Conservation (phyloP, 2,888 invertebrate species). For the Caenorhabditis afra region DNA sequence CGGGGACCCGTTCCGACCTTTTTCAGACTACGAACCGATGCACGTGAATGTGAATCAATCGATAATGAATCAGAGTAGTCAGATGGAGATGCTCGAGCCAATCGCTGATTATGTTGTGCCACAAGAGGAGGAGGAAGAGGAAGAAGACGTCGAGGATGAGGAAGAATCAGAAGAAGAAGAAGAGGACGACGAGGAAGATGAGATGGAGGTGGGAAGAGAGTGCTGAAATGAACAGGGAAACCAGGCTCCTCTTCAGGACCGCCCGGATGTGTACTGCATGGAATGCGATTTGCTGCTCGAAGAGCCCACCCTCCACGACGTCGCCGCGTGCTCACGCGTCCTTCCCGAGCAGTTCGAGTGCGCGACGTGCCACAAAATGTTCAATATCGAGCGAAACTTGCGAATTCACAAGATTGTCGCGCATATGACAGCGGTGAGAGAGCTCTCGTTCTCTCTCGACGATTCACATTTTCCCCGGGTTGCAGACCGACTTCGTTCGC, state of each 20-base stretch:
- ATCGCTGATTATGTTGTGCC: background rate
- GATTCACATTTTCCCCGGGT: background rate
- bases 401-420: conserved; percentile 40
- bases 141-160: conserved; percentile 7
- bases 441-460: background rate
- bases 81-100: background rate
- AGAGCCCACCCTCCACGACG: conserved; percentile 3
- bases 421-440: conserved; percentile 21
- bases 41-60: background rate
- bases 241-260: conserved; percentile 16
- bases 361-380: conserved; percentile 5
- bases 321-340: conserved; percentile 4
- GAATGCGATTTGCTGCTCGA: conserved; percentile 40
- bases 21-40: conserved; percentile 13
- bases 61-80: conserved; percentile 1
- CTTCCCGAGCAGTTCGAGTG: conserved; percentile 1
- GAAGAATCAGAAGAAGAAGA: conserved; percentile 10
- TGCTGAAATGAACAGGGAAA: no score
- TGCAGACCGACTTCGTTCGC: conserved; percentile 44
- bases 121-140: conserved; percentile 1
- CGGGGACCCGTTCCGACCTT: no score
- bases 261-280: conserved; percentile 43
- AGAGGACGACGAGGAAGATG: background rate
- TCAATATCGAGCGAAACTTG: conserved; percentile 53
- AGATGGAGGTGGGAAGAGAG: background rate